Conservation (phyloP, 2,888 invertebrate genomes). For the Drosophila austrosaltans region DNA sequence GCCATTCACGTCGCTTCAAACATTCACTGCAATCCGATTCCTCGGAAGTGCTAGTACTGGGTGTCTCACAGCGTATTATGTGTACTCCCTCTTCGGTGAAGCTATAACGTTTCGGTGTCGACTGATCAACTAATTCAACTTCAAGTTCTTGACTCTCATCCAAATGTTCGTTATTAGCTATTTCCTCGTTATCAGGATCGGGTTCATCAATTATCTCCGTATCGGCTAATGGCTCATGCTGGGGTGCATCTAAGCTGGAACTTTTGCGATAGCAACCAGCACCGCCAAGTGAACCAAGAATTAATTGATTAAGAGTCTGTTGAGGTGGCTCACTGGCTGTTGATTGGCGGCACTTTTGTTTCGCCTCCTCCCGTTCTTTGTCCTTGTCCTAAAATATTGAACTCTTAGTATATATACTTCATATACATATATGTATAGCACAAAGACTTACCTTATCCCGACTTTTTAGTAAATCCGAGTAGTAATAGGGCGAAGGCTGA, state of each 20-base stretch:
- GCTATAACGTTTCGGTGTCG: conserved; percentile 87
- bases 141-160: conserved; percentile 3
- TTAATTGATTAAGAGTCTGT: conserved; percentile 76
- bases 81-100: conserved; percentile 88
- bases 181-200: conserved; percentile 17
- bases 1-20: conserved; percentile 83
- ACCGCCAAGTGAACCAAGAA: conserved; percentile 59
- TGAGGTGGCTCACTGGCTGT: conserved; percentile 84
- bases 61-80: conserved; percentile 83
- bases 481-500: conserved; percentile 92
- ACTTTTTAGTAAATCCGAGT: conserved; percentile 89
- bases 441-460: conserved; percentile 51
- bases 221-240: conserved; percentile 49
- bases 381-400: conserved; percentile 32
- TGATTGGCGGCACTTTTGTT: conserved; percentile 82
- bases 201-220: conserved; percentile 24
- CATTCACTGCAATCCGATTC: conserved; percentile 84
- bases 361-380: conserved; percentile 70
- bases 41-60: conserved; percentile 83
- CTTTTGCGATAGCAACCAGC: conserved; percentile 87
- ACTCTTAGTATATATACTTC: no score
- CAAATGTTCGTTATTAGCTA: not conserved
- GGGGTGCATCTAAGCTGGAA: conserved; percentile 89
- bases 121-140: conserved; percentile 39
- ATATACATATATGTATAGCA: not conserved